A percentile compares a stretch with the other conserved stretches of the same genome.
phyloP scores from a whole-genome alignment of 2,888 invertebrate species.

The Agonopterix subpropinquella region DNA sequence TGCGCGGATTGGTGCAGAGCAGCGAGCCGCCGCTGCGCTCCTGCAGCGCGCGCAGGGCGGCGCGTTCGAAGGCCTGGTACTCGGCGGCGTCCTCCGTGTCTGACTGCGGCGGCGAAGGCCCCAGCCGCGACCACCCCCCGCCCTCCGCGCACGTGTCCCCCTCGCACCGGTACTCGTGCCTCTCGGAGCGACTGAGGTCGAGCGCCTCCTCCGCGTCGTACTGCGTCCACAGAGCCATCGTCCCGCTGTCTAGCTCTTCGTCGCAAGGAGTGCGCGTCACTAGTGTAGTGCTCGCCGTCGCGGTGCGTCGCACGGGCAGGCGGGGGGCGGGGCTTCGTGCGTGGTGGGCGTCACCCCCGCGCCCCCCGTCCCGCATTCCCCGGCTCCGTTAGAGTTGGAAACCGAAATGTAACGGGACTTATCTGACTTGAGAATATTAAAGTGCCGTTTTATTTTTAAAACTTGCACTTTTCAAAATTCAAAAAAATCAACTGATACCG shows the following conservation, averaged over 20 bases:
- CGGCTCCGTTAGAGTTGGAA: slow-evolving; percentile 2
- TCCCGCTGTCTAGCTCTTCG: background rate
- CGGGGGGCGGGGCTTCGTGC: background rate
- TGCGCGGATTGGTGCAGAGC: slow-evolving; percentile 79
- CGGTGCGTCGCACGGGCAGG: background rate
- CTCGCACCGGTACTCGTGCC: slow-evolving; percentile 18
- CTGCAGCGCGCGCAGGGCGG: slow-evolving; percentile 80
- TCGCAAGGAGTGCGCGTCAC: background rate
- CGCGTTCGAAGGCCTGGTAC: slow-evolving; percentile 82
- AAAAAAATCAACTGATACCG: too few species aligned
- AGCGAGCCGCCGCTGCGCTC: slow-evolving; percentile 75
- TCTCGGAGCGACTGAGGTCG: slow-evolving; percentile 39
- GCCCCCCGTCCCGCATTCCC: background rate
- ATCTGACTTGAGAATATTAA: slow-evolving; percentile 1
- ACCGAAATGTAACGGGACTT: slow-evolving; percentile 6
- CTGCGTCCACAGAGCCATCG: slow-evolving; percentile 59
- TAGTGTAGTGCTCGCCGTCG: background rate
- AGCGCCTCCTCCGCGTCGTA: slow-evolving; percentile 52
- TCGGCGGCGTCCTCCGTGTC: slow-evolving; percentile 66
- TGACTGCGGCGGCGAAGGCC: slow-evolving; percentile 5
- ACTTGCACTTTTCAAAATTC: too few species aligned
- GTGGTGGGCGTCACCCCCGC: background rate
- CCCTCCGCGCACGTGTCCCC: background rate
- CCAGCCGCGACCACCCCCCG: slow-evolving; percentile 6
- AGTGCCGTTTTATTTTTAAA: background rate